phyloP scores from a whole-genome alignment of 2,888 invertebrate genomes.

The Adela reaumurella region DNA sequence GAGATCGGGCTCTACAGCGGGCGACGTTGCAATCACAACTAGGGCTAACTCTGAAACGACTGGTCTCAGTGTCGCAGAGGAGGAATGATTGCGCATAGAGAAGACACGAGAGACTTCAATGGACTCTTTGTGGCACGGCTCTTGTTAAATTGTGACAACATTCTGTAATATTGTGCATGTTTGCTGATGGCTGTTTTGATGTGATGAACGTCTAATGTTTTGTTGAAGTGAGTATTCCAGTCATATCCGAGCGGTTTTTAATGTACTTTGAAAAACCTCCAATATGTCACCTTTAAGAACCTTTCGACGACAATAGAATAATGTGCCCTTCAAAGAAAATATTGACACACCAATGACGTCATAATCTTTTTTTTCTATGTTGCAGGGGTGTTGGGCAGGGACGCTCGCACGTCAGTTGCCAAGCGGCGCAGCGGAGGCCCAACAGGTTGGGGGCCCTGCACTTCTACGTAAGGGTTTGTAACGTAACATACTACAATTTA shows the following conservation, averaged over 20 bases:
- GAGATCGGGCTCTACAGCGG: conserved; percentile 61
- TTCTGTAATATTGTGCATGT: conserved; percentile 35
- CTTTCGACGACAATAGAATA: too few species aligned
- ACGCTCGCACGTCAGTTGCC: conserved; percentile 23
- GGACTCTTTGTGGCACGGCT: conserved; percentile 49
- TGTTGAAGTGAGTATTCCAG: too few species aligned
- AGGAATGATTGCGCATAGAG: conserved; percentile 36
- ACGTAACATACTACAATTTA: conserved; percentile 49
- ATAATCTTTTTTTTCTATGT: conserved; percentile 55
- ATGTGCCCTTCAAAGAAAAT: too few species aligned
- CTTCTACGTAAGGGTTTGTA: conserved; percentile 58
- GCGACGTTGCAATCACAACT: conserved; percentile 50
- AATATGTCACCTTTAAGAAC: too few species aligned
- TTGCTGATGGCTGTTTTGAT: too few species aligned
- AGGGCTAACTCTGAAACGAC: conserved; percentile 37
- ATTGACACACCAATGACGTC: too few species aligned
- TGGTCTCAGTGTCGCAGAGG: conserved; percentile 22
- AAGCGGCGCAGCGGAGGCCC: conserved; percentile 58
- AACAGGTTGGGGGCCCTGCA: conserved; percentile 56
- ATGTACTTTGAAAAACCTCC: too few species aligned
- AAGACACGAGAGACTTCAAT: conserved; percentile 59
- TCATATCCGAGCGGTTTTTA: too few species aligned
- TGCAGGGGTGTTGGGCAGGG: conserved; percentile 57
- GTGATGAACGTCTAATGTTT: too few species aligned
- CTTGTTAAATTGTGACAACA: conserved; percentile 31